Conservation (phyloP, 1,140 invertebrate species). For the Mizuhopecten yessoensis region DNA sequence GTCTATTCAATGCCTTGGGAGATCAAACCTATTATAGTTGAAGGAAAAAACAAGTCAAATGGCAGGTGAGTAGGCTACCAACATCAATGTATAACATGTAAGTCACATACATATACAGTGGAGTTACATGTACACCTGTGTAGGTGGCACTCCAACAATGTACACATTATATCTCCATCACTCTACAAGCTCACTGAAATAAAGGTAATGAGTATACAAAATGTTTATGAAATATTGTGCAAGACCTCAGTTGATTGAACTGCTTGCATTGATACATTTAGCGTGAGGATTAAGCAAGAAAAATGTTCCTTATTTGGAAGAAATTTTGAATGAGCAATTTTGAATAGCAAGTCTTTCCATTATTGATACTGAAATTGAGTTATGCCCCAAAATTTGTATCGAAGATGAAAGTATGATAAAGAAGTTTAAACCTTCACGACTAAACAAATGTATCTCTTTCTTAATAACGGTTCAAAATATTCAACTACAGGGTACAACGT, state of each 20-base stretch:
- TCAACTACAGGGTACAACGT: background rate
- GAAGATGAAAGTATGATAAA: no score
- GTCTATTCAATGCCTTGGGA: no score
- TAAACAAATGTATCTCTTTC: background rate
- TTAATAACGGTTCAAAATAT: background rate
- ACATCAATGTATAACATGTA: no score
- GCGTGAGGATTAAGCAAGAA: background rate
- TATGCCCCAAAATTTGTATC: no score
- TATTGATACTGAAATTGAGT: no score
- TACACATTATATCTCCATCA: background rate
- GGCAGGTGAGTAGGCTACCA: no score
- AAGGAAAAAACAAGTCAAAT: no score
- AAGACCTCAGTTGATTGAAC: no score
- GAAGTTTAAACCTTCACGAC: background rate
- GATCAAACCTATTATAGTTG: no score
- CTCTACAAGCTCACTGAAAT: background rate
- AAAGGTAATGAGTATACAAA: background rate
- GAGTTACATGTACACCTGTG: no score
- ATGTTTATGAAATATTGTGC: background rate
- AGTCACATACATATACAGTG: no score
- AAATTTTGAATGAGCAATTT: background rate
- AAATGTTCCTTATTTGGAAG: background rate
- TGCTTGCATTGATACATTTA: background rate
- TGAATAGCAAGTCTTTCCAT: background rate
- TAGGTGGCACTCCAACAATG: no score